Base-by-base conservation (phyloP, 2,797 vertebrate genomes). In the Cheirogaleus major region DNA sequence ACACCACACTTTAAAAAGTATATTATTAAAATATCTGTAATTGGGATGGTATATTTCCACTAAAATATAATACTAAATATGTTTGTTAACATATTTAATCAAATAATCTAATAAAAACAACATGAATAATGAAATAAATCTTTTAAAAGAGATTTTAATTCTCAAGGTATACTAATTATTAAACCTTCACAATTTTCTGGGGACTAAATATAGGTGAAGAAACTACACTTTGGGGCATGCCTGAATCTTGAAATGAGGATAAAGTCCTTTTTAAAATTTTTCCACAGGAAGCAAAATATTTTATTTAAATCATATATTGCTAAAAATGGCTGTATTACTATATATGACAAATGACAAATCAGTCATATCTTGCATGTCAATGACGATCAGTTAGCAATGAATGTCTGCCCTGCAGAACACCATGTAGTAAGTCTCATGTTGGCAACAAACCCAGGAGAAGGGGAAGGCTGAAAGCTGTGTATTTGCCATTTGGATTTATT, bases 381-480 rank as follows among this genome's bases (percentile, higher is more conserved):
- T 43, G 25, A 11, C 32, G 43, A n/a, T 45, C 38, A 69, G 30
- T 38, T 83, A 32, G 32, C 13, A 78, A 52, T 12, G 20, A 12
- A 23, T 5, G 0, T 78, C 35, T 88, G 30, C 43, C 12, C 0
- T 1, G 18, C 23, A 4, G 32, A 32, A 14, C 0, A 18, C 7
- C 18, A 10, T 22, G 7, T 7, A n/a, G 13, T 67, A 38, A 12
- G 22, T 59, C 15, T 0, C 18, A 5, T 32, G 17, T 7, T 30
- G 50, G 7, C 12, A 17, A 50, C 25, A 88, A 76, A 48, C 12
- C 3, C 30, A 61, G 50, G 50, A 45, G 50, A 43, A 4, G n/a
- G 32, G 17, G 27, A 50, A 70, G n/a, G 11, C 52, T 70, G 35
- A 9, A 43, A 43, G 15, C 32, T 81, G 7, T 25, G 25, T 67